phyloP scores from a whole-genome alignment of 2,888 invertebrate genomes.

The Eupithecia dodoneata region DNA sequence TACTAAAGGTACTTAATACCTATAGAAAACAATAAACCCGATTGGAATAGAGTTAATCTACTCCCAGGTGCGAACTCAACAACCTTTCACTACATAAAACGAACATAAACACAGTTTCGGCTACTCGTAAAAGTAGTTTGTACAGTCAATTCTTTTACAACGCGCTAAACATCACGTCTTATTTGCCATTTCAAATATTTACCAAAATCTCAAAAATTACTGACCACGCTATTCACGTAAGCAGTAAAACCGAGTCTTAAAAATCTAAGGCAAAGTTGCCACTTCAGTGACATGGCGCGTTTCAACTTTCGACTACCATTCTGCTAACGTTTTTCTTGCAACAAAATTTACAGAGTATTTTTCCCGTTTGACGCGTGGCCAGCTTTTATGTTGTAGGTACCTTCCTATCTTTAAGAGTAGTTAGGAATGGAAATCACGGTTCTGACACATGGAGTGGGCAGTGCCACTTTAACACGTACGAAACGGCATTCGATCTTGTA shows the following conservation, averaged over 20 bases:
- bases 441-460: conserved; percentile 1
- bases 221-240: conserved; percentile 31
- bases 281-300: background rate
- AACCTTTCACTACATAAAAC: conserved; percentile 22
- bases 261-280: conserved; percentile 12
- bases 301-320: background rate
- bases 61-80: conserved; percentile 12
- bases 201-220: conserved; percentile 42
- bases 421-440: conserved; percentile 3
- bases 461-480: conserved; percentile 27
- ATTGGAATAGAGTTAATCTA: background rate
- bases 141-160: conserved; percentile 33
- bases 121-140: conserved; percentile 20
- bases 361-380: background rate
- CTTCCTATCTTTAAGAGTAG: background rate
- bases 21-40: background rate
- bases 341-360: background rate
- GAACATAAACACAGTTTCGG: conserved; percentile 23
- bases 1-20: background rate
- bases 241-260: conserved; percentile 30
- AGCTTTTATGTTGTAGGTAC: background rate
- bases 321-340: background rate
- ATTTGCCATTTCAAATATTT: conserved; percentile 38
- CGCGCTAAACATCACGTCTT: conserved; percentile 30
- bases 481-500: conserved; percentile 14